Base-by-base conservation (phyloP, 2,888 invertebrate species). In the Ethmia dodecea region DNA sequence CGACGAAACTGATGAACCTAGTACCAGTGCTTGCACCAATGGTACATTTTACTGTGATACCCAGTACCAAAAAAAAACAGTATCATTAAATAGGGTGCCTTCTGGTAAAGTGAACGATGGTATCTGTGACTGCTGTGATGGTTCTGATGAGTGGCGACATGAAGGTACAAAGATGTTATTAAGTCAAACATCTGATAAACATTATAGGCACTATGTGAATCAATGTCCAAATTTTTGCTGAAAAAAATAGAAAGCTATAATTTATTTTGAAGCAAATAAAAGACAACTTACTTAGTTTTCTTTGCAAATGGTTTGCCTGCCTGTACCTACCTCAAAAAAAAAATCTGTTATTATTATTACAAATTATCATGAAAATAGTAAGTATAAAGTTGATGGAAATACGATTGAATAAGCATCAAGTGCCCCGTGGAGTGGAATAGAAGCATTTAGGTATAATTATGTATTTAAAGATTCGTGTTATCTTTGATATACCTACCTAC, bases 91-190 rank as follows among this genome's bases (percentile, higher is more conserved):
- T 26, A 50, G 47, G 44, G 69, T 88, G 49, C 90, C 93, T 6
- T 94, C 97, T 1, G 92, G 92, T 44, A 88, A 93, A 63, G 93
- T 99, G 0, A 97, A 97, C 75, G 98, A 98, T 88, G 95, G 95
- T 5, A 92, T 97, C 47, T 98, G 98, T 86, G 96, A 96, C 73
- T 96, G 96, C 60, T 96, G 95, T 72, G 96, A 96, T 79, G 95
- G 95, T n/a, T 93, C 94, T 28, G 96, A 96, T 73, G 96, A 96
- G 71, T 94, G 92, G 91, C 44, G 72, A 5, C 51, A 56, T 35
- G 28, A 52, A 2, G 16, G 45, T 5, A 51, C 47, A 13, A 43
- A 55, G 27, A 65, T 60, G 43, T 42, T 83, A 14, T 47, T 84
- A 11, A 78, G 79, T 8, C 83, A 84, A 51, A 60, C 58, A 30